Base-by-base conservation (phyloP, 2,113 vertebrate genomes). In the Alethe diademata region DNA sequence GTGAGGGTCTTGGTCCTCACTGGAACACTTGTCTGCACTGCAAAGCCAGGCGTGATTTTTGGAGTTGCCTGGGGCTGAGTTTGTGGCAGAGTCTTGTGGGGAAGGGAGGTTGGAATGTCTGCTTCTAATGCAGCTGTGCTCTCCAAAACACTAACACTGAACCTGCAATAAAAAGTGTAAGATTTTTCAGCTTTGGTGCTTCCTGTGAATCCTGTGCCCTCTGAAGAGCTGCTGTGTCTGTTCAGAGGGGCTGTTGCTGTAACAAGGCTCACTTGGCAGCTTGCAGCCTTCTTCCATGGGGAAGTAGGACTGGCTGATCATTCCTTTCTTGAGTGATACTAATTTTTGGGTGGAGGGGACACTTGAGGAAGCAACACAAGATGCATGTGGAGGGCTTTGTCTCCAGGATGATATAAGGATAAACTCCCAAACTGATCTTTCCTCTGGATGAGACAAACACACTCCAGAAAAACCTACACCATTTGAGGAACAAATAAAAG, bases 91-190 rank as follows among this genome's bases (percentile, higher is more conserved):
- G 66, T 60, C 58, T 54, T 5, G 0, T 56, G 64, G 61, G 89
- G 61, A 81, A 12, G 66, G 58, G 70, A 60, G 71, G 38, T 40
- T 79, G 76, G 90, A 78, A 2, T 38, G 9, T 50, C 88, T 95
- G 94, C 78, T 73, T 71, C 51, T 74, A 61, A 40, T 69, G 60
- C 91, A 92, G 54, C 74, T 75, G 51, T 93, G 86, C 92, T 86
- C 75, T 90, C 56, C 81, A 35, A 62, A 92, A 94, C 90, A 88
- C 82, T 95, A 93, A 94, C 82, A 70, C 65, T 88, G 76, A 94
- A 82, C 24, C 69, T 83, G 84, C 92, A 88, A 86, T 96, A 92
- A 94, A 93, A 76, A 85, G 67, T 42, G 5, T 86, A 80, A 89
- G 78, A 71, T 86, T 90, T 80, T 79, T 86, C 60, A 56, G 28